Evolutionary conservation across 2,888 invertebrate species (phyloP).

Genomic region (Campopleginae sp.): DNA sequence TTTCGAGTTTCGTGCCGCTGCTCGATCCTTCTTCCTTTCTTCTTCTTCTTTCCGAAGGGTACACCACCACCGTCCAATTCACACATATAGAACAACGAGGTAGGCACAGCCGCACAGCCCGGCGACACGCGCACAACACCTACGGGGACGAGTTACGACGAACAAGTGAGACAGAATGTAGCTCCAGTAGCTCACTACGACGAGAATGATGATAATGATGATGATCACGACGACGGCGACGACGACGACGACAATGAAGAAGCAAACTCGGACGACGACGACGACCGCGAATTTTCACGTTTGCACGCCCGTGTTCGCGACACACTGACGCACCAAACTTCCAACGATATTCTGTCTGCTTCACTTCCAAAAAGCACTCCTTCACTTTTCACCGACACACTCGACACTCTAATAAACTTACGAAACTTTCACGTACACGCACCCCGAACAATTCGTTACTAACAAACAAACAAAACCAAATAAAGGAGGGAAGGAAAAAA

Average conservation of each 20-base stretch:
- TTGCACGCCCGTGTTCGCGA: constrained; percentile 50
- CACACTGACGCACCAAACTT: constrained; percentile 54
- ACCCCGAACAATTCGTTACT: constrained; percentile 7
- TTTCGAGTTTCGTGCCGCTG: constrained; percentile 61
- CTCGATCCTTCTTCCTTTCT: constrained; percentile 67
- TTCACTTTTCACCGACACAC: constrained; percentile 10
- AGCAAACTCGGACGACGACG: constrained; percentile 38
- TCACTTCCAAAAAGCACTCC: constrained; percentile 2
- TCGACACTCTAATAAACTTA: constrained; percentile 5
- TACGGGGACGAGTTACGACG: constrained; percentile 37
- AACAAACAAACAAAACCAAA: background rate
- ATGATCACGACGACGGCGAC: constrained; percentile 42
- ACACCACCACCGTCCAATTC: constrained; percentile 63
- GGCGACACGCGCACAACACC: constrained; percentile 61
- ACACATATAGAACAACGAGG: constrained; percentile 65
- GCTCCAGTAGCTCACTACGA: constrained; percentile 17
- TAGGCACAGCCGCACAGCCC: constrained; percentile 57
- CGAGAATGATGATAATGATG: constrained; percentile 16
- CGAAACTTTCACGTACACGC: constrained; percentile 12
- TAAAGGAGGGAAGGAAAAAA: background rate
- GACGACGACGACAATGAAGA: constrained; percentile 11
- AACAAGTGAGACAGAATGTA: constrained; percentile 38
- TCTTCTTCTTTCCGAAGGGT: constrained; percentile 63
- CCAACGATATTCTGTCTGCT: constrained; percentile 46
- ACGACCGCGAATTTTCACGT: constrained; percentile 57